Percentiles rank a stretch among this genome's conserved stretches.
These are phyloP conservation scores for Gila orcuttii DNA, from an alignment of 2,113 vertebrate species.

Conservation along the genomic window DNA sequence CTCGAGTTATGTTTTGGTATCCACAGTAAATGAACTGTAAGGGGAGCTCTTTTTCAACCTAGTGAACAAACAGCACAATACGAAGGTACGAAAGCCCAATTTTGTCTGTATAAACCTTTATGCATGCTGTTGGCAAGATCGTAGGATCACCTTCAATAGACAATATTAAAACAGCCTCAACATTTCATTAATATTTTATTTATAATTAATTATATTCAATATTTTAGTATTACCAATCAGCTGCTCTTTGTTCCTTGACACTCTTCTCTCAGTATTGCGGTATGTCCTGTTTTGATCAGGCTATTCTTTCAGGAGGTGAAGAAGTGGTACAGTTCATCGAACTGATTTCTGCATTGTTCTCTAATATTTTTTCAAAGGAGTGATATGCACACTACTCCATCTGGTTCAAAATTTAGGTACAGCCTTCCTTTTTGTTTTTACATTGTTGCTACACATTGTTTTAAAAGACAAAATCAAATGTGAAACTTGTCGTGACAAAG, in stretches of 20 bases:
- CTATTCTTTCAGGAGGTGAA: conserved; percentile 8
- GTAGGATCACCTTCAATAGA: background rate
- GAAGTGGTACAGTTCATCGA: conserved; percentile 11
- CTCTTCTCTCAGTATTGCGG: conserved; percentile 45
- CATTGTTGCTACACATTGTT: conserved; percentile 15
- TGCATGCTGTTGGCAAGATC: conserved; percentile 15
- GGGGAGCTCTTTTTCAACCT: background rate
- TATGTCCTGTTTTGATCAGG: conserved; percentile 50
- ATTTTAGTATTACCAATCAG: conserved; percentile 37
- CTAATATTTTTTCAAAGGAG: background rate
- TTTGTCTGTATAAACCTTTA: background rate
- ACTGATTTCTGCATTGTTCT: conserved; percentile 5
- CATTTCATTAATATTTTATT: conserved; percentile 20
- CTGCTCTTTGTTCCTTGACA: conserved; percentile 30
- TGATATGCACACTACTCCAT: conserved; percentile 30
- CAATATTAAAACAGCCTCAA: conserved; percentile 22
- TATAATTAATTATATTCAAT: conserved; percentile 18
- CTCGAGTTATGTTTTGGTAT: conserved; percentile 8
- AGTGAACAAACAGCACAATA: background rate
- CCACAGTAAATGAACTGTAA: background rate
- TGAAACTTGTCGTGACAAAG: conserved; percentile 27
- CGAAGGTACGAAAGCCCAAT: background rate
- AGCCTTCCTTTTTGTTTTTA: conserved; percentile 26
- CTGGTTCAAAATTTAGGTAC: conserved; percentile 11
- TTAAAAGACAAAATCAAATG: conserved; percentile 45